Conservation (phyloP, 2,797 vertebrate genomes). For the Pachyuromys duprasi region DNA sequence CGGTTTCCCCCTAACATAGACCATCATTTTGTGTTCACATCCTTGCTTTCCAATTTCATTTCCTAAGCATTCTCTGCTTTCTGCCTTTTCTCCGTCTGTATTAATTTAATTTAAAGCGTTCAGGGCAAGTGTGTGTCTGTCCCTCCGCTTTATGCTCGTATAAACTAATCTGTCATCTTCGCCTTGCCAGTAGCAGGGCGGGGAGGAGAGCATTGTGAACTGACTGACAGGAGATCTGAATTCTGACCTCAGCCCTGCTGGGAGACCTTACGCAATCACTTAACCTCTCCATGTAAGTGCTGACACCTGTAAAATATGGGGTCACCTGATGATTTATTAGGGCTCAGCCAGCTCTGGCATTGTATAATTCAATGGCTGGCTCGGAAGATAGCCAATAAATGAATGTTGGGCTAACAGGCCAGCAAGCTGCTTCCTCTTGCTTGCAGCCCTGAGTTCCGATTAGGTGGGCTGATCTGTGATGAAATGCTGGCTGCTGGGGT, state of each 20-base stretch:
- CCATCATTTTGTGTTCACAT: neutral
- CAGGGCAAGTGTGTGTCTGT: neutral
- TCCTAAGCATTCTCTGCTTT: neutral
- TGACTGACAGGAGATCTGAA: neutral
- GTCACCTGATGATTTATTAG: conserved; percentile 28
- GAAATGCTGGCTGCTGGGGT: neutral
- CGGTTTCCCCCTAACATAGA: too few relatives aligned
- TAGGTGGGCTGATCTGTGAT: neutral
- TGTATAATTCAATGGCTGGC: neutral
- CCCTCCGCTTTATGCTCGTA: neutral
- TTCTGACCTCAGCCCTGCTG: conserved; percentile 32
- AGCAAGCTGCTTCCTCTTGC: neutral
- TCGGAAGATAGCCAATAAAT: neutral
- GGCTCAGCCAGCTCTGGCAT: neutral
- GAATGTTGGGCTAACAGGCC: neutral
- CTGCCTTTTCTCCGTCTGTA: neutral
- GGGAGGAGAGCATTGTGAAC: neutral
- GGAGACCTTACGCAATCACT: neutral
- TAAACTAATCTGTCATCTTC: neutral
- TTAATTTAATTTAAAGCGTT: neutral
- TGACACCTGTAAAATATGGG: neutral
- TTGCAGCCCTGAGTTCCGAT: neutral
- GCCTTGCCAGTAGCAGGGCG: neutral
- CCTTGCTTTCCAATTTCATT: neutral
- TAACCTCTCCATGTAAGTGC: neutral